Evolutionary conservation across 2,888 invertebrate genomes (phyloP).

Genomic region (Lordiphosa fenestrarum): DNA sequence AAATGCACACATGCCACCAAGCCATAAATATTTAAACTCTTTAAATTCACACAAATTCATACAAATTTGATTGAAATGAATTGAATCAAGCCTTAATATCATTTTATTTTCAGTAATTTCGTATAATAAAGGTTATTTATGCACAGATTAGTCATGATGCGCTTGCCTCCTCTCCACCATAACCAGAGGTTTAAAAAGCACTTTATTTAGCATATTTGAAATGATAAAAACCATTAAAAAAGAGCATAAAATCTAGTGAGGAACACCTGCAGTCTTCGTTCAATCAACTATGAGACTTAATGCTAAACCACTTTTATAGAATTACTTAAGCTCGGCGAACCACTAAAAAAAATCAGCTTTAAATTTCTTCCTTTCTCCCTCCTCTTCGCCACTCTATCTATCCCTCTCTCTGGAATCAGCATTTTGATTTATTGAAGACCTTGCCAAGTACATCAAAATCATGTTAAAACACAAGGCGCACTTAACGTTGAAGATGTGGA

Average conservation of each 20-base stretch:
- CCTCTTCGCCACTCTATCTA: too few species aligned
- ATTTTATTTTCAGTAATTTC: too few species aligned
- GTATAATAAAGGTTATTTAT: constrained; percentile 38
- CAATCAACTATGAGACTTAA: background rate
- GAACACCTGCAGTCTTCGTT: constrained; percentile 6
- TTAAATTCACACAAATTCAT: too few species aligned
- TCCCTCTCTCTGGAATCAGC: constrained; percentile 24
- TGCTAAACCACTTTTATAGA: constrained; percentile 26
- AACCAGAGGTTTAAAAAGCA: background rate
- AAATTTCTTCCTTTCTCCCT: constrained; percentile 12
- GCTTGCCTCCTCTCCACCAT: background rate
- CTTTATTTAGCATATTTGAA: background rate
- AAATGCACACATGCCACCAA: too few species aligned
- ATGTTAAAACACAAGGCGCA: constrained; percentile 59
- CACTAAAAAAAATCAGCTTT: constrained; percentile 23
- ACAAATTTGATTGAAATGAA: too few species aligned
- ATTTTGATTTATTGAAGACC: constrained; percentile 66
- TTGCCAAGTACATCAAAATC: constrained; percentile 50
- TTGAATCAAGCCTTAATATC: too few species aligned
- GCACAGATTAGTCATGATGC: constrained; percentile 12
- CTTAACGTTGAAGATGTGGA: constrained; percentile 19
- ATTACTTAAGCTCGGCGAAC: constrained; percentile 35
- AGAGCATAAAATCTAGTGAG: constrained; percentile 4
- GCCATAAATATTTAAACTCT: too few species aligned
- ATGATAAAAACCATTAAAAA: background rate